These are phyloP conservation scores for Tyria jacobaeae DNA, from an alignment of 2,888 invertebrate species.

Conservation along the genomic window DNA sequence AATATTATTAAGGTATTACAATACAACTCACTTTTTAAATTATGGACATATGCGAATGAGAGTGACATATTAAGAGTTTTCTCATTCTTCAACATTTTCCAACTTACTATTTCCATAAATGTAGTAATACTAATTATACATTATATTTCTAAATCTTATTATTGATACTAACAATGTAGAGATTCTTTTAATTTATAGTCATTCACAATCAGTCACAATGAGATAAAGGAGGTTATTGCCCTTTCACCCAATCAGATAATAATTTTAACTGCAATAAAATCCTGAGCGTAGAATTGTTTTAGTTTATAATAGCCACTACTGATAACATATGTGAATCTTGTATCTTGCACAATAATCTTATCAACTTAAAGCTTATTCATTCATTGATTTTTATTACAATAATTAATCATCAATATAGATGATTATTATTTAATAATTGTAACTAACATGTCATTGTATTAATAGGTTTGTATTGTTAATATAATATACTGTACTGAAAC, in stretches of 20 bases:
- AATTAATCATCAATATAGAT: neutral
- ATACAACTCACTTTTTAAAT: neutral
- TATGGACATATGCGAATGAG: neutral
- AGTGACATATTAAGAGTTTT: neutral
- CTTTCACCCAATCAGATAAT: conserved; percentile 1
- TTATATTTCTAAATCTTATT: too few species aligned
- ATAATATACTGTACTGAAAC: too few species aligned
- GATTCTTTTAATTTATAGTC: neutral
- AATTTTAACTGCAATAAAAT: neutral
- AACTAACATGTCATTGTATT: neutral
- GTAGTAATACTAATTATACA: too few species aligned
- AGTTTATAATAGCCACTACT: neutral
- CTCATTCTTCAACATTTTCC: too few species aligned
- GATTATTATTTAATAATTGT: neutral
- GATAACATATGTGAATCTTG: conserved; percentile 1
- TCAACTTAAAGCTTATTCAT: neutral
- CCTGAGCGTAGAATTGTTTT: neutral
- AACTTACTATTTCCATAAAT: too few species aligned
- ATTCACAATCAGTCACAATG: neutral
- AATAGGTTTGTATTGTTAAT: too few species aligned
- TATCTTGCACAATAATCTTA: neutral
- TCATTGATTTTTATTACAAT: neutral
- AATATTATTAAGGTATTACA: neutral
- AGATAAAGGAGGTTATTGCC: conserved; percentile 4
- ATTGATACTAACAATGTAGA: too few species aligned